phyloP scores from a whole-genome alignment of 1,140 invertebrate genomes.

The Drosophila murphyi region DNA sequence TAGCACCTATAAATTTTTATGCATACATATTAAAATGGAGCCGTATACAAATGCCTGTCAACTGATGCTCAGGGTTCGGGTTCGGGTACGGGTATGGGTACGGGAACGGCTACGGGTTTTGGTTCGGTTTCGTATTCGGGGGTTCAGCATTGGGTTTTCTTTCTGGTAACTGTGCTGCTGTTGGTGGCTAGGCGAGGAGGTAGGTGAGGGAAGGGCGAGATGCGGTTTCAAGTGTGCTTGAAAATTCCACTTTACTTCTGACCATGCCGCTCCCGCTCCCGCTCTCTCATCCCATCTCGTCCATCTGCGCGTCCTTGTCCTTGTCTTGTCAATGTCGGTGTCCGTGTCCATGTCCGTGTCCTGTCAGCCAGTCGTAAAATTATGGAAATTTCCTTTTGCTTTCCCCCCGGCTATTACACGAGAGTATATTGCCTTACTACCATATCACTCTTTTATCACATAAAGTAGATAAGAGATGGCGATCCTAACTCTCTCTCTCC shows the following conservation, averaged over 20 bases:
- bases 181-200: too few species aligned
- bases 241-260: constrained; percentile 66
- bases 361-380: constrained; percentile 74
- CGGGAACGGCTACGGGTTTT: not conserved
- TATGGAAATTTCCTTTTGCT: constrained; percentile 71
- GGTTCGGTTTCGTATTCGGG: too few species aligned
- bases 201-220: not conserved
- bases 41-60: constrained; percentile 48
- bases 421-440: not conserved
- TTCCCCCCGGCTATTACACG: constrained; percentile 51
- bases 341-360: constrained; percentile 2
- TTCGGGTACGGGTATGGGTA: not conserved
- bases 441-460: not conserved
- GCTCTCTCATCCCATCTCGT: not conserved
- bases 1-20: constrained; percentile 80
- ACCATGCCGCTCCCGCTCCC: too few species aligned
- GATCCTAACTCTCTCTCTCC: not conserved
- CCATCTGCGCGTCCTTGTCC: constrained; percentile 4
- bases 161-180: not conserved
- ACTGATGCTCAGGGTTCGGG: constrained; percentile 18
- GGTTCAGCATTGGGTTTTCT: not conserved
- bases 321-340: not conserved
- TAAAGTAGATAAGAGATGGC: not conserved
- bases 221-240: constrained; percentile 59
- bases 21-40: constrained; percentile 74